Conservation (phyloP, 2,113 vertebrate species). For the Pseudorectes ferrugineus region DNA sequence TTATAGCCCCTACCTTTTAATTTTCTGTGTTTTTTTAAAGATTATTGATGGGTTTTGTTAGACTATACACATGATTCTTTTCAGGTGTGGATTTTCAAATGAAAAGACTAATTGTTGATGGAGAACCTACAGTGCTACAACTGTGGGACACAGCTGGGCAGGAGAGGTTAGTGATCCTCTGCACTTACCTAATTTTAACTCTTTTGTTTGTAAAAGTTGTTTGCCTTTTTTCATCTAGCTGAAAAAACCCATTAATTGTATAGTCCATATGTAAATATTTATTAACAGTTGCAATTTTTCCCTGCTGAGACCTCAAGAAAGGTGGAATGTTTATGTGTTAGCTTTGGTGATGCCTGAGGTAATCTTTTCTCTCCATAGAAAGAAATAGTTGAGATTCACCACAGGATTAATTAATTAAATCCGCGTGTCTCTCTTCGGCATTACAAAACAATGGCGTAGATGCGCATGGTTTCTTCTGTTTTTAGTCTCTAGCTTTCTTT, state of each 20-base stretch:
- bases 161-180: constrained; percentile 80
- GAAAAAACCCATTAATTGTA: not conserved
- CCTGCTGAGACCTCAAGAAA: not conserved
- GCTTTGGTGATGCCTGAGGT: not conserved
- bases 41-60: not conserved
- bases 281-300: not conserved
- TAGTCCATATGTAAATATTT: not conserved
- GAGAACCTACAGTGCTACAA: constrained; percentile 86
- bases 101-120: constrained; percentile 93
- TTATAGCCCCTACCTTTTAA: not conserved
- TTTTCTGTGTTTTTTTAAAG: not conserved
- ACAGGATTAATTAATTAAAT: not conserved
- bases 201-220: not conserved
- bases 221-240: not conserved
- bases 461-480: not conserved
- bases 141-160: constrained; percentile 96
- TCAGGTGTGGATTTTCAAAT: constrained; percentile 95
- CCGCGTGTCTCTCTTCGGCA: fast-evolving
- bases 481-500: not conserved
- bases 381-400: not conserved
- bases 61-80: not conserved
- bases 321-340: not conserved
- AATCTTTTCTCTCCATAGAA: not conserved
- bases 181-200: not conserved
- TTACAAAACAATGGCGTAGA: not conserved